Base-by-base conservation (phyloP, 1,140 invertebrate genomes). In the Charaxes varanes region DNA sequence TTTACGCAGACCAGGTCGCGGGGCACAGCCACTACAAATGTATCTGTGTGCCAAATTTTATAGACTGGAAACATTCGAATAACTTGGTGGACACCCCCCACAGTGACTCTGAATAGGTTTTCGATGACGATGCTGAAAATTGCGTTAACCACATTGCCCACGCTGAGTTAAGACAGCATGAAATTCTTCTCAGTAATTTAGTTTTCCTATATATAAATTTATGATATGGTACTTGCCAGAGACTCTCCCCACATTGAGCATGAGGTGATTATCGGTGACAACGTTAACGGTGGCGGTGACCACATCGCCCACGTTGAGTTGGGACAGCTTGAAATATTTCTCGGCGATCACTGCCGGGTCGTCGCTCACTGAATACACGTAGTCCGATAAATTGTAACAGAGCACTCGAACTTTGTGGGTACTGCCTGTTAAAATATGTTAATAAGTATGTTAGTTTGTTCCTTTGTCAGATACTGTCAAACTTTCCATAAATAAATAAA, bases 311-410 rank as follows among this genome's bases (percentile, higher is more conserved):
- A 49, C 33, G 0, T 4, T 6, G 18, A 78, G 55, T 27, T 73
- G 56, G 0, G 40, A 18, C 7, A 63, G 24, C 1, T 15, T 53
- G 64, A 80, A 78, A 53, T 67, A 70, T 37, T 48, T 48, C 57
- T 76, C 63, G 0, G 27, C 24, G 1, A 81, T 43, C 7, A 69
- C 10, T 1, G 43, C 17, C 1, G 48, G 33, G 27, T 73, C 48
- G 46, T 78, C 76, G 6, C 48, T 64, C 21, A 81, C 57, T 0
- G 63, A 62, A 53, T 81, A 81, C 21, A 55, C 34, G 33, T 64
- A 65, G 53, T 81, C 76, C 0, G 51, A 48, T n/a, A 72, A 28
- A 43, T 72, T 66, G 59, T 81, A 81, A 22, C 50, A 52, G 0
- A 78, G 31, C 4, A 81, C 54, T 1, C 76, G 61, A 0, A 81